These are phyloP conservation scores for Urophycis tenuis DNA, from an alignment of 2,797 vertebrate genomes.

Conservation along the genomic window DNA sequence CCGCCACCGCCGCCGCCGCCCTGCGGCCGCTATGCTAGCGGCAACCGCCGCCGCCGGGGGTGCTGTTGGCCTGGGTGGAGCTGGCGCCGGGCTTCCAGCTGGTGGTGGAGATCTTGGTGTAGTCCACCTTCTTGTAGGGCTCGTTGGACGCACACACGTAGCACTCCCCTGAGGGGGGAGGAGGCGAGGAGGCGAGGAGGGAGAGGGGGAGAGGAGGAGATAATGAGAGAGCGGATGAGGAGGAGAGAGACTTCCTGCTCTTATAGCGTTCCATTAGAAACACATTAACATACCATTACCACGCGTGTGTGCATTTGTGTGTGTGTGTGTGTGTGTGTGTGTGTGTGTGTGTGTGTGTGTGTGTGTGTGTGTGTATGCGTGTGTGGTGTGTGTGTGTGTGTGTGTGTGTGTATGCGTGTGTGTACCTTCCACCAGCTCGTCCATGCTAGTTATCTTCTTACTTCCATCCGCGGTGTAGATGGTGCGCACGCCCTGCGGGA, in stretches of 20 bases:
- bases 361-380: slow-evolving; percentile 35
- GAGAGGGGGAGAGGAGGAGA: too few species aligned
- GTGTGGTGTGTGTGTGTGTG: too few species aligned
- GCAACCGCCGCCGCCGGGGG: background rate
- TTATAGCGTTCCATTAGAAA: background rate
- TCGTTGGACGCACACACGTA: slow-evolving; percentile 95
- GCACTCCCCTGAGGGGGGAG: slow-evolving; percentile 74
- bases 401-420: background rate
- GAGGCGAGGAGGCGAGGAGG: too few species aligned
- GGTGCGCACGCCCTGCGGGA: slow-evolving; percentile 88
- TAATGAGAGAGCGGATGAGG: too few species aligned
- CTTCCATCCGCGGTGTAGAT: slow-evolving; percentile 90
- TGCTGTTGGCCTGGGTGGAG: slow-evolving; percentile 24
- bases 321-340: too few species aligned
- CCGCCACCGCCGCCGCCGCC: background rate
- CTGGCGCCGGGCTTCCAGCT: slow-evolving; percentile 44
- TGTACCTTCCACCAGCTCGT: slow-evolving; percentile 88
- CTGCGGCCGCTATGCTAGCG: slow-evolving; percentile 13
- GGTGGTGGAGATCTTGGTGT: slow-evolving; percentile 71
- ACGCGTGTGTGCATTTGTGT: too few species aligned
- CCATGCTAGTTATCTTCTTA: slow-evolving; percentile 84
- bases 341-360: background rate
- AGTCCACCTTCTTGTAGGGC: slow-evolving; percentile 88
- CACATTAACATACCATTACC: background rate
- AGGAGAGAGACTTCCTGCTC: background rate